These are phyloP conservation scores for Oryzias dopingdopingensis DNA, from an alignment of 2,797 vertebrate genomes.

Conservation along the genomic window DNA sequence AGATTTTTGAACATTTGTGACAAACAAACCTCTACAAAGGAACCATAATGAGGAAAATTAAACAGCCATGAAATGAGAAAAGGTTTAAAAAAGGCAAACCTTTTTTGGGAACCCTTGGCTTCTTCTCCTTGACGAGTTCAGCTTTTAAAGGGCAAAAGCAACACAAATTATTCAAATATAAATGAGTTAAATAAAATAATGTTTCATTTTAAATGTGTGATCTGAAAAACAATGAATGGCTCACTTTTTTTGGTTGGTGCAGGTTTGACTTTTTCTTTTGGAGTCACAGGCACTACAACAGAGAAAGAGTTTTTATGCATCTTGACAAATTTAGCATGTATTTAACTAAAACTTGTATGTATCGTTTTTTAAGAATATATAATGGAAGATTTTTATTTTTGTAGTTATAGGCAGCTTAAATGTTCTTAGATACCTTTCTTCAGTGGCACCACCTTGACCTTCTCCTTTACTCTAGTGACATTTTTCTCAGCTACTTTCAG, in stretches of 20 bases:
- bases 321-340: too few species aligned
- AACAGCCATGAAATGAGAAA: background rate
- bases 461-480: constrained; percentile 51
- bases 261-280: constrained; percentile 53
- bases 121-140: constrained; percentile 41
- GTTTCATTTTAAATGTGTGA: too few species aligned
- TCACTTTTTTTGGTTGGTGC: constrained; percentile 40
- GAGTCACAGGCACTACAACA: constrained; percentile 39
- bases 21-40: too few species aligned
- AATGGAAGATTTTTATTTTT: too few species aligned
- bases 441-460: constrained; percentile 42
- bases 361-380: too few species aligned
- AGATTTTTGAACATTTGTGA: too few species aligned
- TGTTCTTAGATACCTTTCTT: constrained; percentile 51
- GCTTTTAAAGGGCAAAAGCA: constrained; percentile 12
- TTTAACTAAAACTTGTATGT: too few species aligned
- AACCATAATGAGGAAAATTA: fast-evolving
- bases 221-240: background rate
- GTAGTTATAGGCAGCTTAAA: background rate
- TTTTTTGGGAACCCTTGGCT: constrained; percentile 39
- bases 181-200: too few species aligned
- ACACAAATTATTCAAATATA: background rate
- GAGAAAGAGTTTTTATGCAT: background rate
- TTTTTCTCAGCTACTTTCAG: constrained; percentile 43
- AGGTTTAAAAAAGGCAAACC: constrained; percentile 22